phyloP scores from a whole-genome alignment of 2,113 vertebrate genomes.

The Sander vitreus region DNA sequence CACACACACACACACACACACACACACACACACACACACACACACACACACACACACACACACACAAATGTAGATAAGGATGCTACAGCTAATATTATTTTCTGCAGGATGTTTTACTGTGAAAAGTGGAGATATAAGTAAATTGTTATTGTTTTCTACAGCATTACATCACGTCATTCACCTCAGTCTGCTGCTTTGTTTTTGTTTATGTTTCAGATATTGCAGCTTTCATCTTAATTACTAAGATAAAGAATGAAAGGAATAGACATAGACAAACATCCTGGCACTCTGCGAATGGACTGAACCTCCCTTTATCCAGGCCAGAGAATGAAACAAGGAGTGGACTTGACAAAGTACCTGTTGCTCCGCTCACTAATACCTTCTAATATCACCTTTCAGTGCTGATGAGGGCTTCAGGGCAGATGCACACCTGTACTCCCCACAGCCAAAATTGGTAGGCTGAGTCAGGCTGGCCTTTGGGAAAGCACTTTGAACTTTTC shows the following conservation, averaged over 20 bases:
- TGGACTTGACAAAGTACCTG: conserved; percentile 69
- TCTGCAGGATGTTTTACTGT: background rate
- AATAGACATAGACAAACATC: conserved; percentile 32
- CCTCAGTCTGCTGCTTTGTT: background rate
- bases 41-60: background rate
- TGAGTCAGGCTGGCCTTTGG: conserved; percentile 57
- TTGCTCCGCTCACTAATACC: conserved; percentile 69
- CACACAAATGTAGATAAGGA: background rate
- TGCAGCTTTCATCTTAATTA: background rate
- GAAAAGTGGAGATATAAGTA: background rate
- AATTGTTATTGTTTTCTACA: background rate
- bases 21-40: background rate
- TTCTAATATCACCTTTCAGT: conserved; percentile 78
- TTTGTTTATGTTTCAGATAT: background rate
- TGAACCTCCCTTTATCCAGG: conserved; percentile 28
- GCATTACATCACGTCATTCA: background rate
- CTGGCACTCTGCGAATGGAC: conserved; percentile 7
- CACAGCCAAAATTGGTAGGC: conserved; percentile 62
- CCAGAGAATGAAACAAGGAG: conserved; percentile 47
- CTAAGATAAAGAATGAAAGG: conserved; percentile 2
- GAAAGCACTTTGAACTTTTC: conserved; percentile 61
- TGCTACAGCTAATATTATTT: background rate
- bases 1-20: too few relatives aligned
- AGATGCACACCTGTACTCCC: conserved; percentile 77
- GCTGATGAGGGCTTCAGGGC: conserved; percentile 57